Evolutionary conservation across 2,113 vertebrate genomes (phyloP).

Genomic region (Callipepla californica): DNA sequence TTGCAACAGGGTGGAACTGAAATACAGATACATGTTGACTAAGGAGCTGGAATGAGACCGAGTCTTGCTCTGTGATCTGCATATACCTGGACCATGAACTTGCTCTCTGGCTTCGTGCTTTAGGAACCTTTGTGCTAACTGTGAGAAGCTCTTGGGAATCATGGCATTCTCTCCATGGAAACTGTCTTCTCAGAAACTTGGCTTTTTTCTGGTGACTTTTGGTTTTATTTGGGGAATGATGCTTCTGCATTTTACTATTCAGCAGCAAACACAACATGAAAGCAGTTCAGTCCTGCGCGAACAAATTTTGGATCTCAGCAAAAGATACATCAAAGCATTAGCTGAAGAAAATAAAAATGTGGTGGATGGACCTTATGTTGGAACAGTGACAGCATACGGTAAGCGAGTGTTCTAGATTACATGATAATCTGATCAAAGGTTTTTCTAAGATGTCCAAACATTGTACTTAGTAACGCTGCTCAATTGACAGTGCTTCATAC

Average conservation of each 20-base stretch:
- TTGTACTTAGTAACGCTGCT: not conserved
- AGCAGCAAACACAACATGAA: conserved; percentile 93
- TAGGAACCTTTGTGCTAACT: conserved; percentile 52
- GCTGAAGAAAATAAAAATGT: conserved; percentile 96
- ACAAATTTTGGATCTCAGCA: conserved; percentile 98
- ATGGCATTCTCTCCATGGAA: conserved; percentile 96
- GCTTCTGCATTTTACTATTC: conserved; percentile 99
- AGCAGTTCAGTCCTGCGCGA: conserved; percentile 93
- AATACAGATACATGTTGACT: conserved; percentile 45
- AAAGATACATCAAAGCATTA: conserved; percentile 97
- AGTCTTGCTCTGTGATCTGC: conserved; percentile 30
- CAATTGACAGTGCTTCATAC: not conserved
- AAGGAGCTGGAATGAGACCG: conserved; percentile 69
- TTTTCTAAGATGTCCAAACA: not conserved
- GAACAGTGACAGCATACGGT: conserved; percentile 98
- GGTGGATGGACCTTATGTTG: conserved; percentile 96
- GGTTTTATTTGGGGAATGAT: conserved; percentile 99
- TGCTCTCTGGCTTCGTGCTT: conserved; percentile 26
- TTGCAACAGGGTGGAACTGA: conserved; percentile 78
- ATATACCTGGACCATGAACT: conserved; percentile 78
- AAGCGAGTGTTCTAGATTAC: conserved; percentile 62
- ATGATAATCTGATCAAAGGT: not conserved
- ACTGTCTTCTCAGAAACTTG: conserved; percentile 97
- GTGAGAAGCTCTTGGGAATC: conserved; percentile 62
- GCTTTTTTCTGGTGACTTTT: conserved; percentile 97